Base-by-base conservation (phyloP, 1,140 invertebrate species). In the Goniozus legneri region DNA sequence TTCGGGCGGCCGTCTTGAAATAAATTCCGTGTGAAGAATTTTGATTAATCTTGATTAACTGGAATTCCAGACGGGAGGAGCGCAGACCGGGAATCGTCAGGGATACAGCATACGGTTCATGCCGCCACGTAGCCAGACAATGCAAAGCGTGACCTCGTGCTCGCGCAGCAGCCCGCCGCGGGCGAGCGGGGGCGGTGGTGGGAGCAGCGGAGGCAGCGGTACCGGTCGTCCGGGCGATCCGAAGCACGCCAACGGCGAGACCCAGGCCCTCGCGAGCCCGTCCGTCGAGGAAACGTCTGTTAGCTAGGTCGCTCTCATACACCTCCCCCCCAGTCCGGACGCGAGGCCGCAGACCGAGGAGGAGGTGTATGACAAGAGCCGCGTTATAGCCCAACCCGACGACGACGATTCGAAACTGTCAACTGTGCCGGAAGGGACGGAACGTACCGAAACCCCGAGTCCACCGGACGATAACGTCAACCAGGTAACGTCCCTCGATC, bases 131-230 rank as follows among this genome's bases (percentile, higher is more conserved):
- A 77, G 76, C 44, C 75, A 78, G 54, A 78, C 77, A 36, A 73
- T 77, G 59, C 75, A 77, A 55, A 77, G 75, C 44, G 72, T 78
- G 50, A 78, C 77, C 16, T 74, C 71, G 14, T 64, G 60, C n/a
- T 73, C 71, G 8, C 44, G 67, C 3, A 76, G 74, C 52, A 77
- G 75, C 51, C 75, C 76, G 4, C 64, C 69, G 13, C 40, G 50
- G 46, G 44, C 32, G 30, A 40, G 21, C 35, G 37, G 54, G 42
- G 52, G 53, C 37, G 58, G 34, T 22, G 32, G 42, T 10, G 14
- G 24, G 32, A 24, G 24, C n/a, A n/a, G 24, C 44, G 38, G 35
- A 21, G n/a, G n/a, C 34, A 52, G 37, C 15, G 30, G 33, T 44
- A 13, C 4, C 40, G 8, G 14, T 27, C 6, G 57, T 22, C 47